These are phyloP conservation scores for Deroptyus accipitrinus DNA, from an alignment of 2,113 vertebrate genomes.

Conservation along the genomic window DNA sequence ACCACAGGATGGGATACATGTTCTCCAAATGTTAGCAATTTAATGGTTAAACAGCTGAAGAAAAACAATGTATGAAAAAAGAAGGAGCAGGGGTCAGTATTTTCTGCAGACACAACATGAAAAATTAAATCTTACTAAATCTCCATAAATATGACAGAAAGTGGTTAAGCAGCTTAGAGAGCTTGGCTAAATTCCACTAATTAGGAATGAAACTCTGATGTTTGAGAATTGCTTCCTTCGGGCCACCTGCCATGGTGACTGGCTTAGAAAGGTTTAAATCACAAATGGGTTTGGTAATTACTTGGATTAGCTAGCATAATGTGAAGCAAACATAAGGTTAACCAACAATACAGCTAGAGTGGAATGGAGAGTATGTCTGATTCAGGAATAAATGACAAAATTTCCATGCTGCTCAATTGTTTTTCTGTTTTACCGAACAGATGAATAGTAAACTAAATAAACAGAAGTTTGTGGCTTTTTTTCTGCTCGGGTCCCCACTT, in stretches of 20 bases:
- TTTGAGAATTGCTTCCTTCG: conserved; percentile 41
- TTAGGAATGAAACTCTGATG: not conserved
- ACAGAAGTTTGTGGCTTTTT: not conserved
- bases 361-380: not conserved
- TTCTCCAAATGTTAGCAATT: not conserved
- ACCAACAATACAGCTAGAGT: not conserved
- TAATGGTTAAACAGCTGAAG: not conserved
- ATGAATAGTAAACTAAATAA: not conserved
- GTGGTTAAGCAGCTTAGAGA: conserved; percentile 17
- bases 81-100: not conserved
- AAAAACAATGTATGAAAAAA: not conserved
- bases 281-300: conserved; percentile 29
- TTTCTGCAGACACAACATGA: not conserved
- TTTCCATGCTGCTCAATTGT: not conserved
- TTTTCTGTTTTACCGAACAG: not conserved
- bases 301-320: not conserved
- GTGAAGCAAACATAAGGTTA: conserved; percentile 13
- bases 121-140: not conserved
- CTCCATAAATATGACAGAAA: conserved; percentile 26
- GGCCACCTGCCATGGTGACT: conserved; percentile 2
- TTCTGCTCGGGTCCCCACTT: not conserved
- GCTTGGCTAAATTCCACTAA: not conserved
- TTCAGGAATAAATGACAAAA: not conserved
- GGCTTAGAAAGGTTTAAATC: conserved; percentile 37
- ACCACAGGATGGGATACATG: not conserved